phyloP scores from a whole-genome alignment of 30 jellyfish, hydroid and myxozoan genomes.

The Sanderia malayensis region DNA sequence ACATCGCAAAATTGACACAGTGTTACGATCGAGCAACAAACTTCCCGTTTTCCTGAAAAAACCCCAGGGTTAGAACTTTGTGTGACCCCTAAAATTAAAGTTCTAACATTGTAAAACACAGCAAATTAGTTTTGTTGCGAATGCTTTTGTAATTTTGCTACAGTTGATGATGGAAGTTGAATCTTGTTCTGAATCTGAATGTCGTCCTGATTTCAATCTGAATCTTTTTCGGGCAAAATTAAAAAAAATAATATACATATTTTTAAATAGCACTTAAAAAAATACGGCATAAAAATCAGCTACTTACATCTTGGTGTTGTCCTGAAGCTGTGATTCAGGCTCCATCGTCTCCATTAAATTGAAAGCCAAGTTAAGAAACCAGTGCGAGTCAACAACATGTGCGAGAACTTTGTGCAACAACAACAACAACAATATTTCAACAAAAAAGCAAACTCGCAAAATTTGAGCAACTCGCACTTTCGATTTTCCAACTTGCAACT shows the following conservation, averaged over 20 bases:
- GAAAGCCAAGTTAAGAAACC: not conserved
- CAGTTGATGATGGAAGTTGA: not conserved
- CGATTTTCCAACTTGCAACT: too few species aligned
- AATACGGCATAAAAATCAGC: too few species aligned
- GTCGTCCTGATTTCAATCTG: not conserved
- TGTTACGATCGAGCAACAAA: too few species aligned
- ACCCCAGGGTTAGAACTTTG: too few species aligned
- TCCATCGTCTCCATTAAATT: not conserved
- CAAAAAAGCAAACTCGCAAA: not conserved
- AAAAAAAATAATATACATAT: too few species aligned
- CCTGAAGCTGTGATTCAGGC: not conserved
- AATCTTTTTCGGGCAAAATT: not conserved
- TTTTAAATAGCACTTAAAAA: not conserved
- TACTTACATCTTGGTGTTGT: not conserved
- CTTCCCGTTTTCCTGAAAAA: too few species aligned
- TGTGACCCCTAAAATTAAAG: too few species aligned
- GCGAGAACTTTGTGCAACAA: not conserved
- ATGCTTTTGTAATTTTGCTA: not conserved
- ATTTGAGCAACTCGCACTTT: constrained; percentile 4
- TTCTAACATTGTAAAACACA: too few species aligned
- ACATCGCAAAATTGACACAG: too few species aligned
- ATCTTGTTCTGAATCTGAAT: too few species aligned
- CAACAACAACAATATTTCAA: not conserved
- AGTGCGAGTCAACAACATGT: not conserved
- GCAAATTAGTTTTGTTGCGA: not conserved